phyloP scores from a whole-genome alignment of 2,113 vertebrate genomes.

The Cyphomyrus discorhynchus region DNA sequence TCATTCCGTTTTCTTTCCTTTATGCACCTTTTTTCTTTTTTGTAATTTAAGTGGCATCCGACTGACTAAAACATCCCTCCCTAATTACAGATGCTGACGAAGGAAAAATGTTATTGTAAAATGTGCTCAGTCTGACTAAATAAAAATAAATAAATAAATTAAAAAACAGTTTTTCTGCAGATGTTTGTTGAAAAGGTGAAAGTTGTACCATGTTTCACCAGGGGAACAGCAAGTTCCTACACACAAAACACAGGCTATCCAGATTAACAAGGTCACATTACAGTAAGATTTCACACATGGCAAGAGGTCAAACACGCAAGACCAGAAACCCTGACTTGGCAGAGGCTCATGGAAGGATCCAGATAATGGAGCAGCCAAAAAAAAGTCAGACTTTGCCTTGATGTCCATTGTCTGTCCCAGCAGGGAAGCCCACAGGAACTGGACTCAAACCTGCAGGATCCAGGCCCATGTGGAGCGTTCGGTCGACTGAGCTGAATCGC shows the following conservation, averaged over 20 bases:
- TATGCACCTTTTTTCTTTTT: not conserved
- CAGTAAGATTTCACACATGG: not conserved
- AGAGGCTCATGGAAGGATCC: not conserved
- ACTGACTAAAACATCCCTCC: not conserved
- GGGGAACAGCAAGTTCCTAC: not conserved
- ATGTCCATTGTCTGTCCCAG: constrained; percentile 26
- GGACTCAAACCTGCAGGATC: not conserved
- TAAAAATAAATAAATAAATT: not conserved
- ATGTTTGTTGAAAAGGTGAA: not conserved
- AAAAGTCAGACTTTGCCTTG: not conserved
- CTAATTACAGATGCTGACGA: not conserved
- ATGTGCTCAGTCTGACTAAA: not conserved
- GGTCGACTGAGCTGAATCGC: constrained; percentile 21
- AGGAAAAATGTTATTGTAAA: not conserved
- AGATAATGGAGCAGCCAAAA: constrained; percentile 6
- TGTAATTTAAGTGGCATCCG: not conserved
- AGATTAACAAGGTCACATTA: not conserved
- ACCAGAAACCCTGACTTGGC: not conserved
- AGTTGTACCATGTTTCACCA: not conserved
- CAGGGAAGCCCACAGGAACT: not conserved
- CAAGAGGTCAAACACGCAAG: not conserved
- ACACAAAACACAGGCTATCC: not conserved
- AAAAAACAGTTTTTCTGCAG: not conserved
- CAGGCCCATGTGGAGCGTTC: constrained; percentile 15
- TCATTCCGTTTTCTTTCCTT: not conserved